These are phyloP conservation scores for Torymus tubicola DNA, from an alignment of 2,888 invertebrate species.

Conservation along the genomic window DNA sequence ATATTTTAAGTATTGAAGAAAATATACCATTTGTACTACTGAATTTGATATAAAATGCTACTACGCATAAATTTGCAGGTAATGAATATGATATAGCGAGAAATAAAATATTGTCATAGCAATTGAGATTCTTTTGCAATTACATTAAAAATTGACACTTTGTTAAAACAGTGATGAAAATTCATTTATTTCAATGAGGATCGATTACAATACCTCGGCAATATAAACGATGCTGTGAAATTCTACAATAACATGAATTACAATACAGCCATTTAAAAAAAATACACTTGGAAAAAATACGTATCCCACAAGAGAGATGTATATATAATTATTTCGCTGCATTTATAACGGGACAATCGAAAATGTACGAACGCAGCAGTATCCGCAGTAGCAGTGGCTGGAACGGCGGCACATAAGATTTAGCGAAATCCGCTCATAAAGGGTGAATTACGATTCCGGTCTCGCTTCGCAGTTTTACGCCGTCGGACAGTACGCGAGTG, in stretches of 20 bases:
- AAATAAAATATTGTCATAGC: too few species aligned
- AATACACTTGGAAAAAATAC: background rate
- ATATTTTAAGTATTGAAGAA: too few species aligned
- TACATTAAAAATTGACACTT: too few species aligned
- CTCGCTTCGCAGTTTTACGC: constrained; percentile 61
- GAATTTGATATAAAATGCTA: too few species aligned
- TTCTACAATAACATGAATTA: background rate
- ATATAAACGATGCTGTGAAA: background rate
- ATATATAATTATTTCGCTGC: constrained; percentile 37
- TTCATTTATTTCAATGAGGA: background rate
- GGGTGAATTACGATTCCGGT: constrained; percentile 71
- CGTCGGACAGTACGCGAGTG: constrained; percentile 64
- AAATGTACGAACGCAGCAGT: constrained; percentile 51
- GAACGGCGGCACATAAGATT: constrained; percentile 59
- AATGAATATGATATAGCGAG: too few species aligned
- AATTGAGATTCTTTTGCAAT: too few species aligned
- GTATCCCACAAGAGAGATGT: background rate
- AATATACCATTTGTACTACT: too few species aligned
- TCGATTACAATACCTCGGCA: background rate
- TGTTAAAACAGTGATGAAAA: too few species aligned
- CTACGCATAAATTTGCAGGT: too few species aligned
- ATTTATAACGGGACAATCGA: constrained; percentile 22
- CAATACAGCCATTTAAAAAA: constrained; percentile 3
- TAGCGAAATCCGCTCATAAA: constrained; percentile 70
- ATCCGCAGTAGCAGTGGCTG: constrained; percentile 58